phyloP scores from a whole-genome alignment of 2,888 invertebrate species.

The Fissipunctia ypsillon region DNA sequence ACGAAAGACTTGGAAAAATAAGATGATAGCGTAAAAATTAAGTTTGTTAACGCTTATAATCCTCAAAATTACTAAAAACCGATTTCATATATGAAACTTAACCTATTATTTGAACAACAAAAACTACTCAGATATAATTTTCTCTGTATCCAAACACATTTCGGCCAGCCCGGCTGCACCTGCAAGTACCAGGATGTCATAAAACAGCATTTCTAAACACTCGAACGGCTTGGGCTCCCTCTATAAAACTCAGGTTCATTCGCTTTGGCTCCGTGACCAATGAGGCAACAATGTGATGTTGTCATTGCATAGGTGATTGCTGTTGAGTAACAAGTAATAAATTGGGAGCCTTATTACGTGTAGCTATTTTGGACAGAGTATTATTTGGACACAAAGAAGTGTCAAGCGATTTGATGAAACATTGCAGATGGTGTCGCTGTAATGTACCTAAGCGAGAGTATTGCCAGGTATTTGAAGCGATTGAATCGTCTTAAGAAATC shows the following conservation, averaged over 20 bases:
- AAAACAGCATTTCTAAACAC: constrained; percentile 27
- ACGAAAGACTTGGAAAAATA: too few species aligned
- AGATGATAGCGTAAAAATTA: not conserved
- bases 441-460: constrained; percentile 29
- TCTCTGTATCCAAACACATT: not conserved
- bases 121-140: not conserved
- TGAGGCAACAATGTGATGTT: constrained; percentile 40
- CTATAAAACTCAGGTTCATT: constrained; percentile 36
- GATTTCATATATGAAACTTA: not conserved
- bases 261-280: constrained; percentile 34
- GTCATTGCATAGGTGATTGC: constrained; percentile 51
- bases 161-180: not conserved
- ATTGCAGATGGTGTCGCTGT: constrained; percentile 43
- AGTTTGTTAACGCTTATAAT: not conserved
- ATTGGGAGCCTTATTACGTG: constrained; percentile 48
- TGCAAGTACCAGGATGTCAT: constrained; percentile 38
- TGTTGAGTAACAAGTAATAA: constrained; percentile 58
- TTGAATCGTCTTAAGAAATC: constrained; percentile 21
- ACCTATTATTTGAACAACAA: not conserved
- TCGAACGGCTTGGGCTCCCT: constrained; percentile 14
- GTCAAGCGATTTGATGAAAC: constrained; percentile 39
- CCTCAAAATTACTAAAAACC: not conserved
- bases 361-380: constrained; percentile 23
- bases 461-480: constrained; percentile 32
- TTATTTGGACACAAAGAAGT: constrained; percentile 48